Evolutionary conservation across 2,797 vertebrate genomes (phyloP).

Genomic region (Ataeniobius toweri): DNA sequence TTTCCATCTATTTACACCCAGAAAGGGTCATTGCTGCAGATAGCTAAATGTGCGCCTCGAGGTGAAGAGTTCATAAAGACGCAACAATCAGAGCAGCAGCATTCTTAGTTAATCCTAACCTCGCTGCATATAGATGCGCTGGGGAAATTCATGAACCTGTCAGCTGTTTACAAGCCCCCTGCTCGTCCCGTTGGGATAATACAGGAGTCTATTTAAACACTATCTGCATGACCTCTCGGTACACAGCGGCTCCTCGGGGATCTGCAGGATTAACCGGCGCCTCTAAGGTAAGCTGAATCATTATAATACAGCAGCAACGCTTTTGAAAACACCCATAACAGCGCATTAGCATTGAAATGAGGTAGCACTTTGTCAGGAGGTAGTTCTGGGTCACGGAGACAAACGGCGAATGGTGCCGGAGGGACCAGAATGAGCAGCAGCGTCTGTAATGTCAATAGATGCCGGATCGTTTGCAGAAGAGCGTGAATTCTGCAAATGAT

Average conservation of each 20-base stretch:
- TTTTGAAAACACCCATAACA: conserved; percentile 64
- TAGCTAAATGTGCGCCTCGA: conserved; percentile 1
- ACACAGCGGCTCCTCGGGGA: conserved; percentile 62
- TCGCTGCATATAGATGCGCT: neutral
- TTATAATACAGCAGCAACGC: conserved; percentile 67
- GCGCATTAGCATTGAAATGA: conserved; percentile 77
- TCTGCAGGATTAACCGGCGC: conserved; percentile 66
- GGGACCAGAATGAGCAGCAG: conserved; percentile 43
- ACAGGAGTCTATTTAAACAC: conserved; percentile 69
- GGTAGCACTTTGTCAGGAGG: conserved; percentile 55
- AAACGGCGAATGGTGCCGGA: conserved; percentile 46
- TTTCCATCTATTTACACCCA: conserved; percentile 30
- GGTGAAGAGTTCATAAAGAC: conserved; percentile 31
- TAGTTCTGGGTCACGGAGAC: conserved; percentile 64
- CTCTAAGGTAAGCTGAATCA: conserved; percentile 71
- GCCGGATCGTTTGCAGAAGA: conserved; percentile 40
- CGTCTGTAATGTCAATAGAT: conserved; percentile 50
- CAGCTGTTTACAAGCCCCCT: conserved; percentile 11
- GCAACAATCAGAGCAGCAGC: conserved; percentile 17
- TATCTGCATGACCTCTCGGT: conserved; percentile 72
- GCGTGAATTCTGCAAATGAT: conserved; percentile 11
- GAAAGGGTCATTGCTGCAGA: conserved; percentile 12
- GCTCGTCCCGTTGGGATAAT: conserved; percentile 53
- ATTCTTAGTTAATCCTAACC: conserved; percentile 27
- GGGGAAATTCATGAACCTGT: conserved; percentile 28